Percentiles rank a stretch among this genome's conserved stretches.
phyloP scores from a whole-genome alignment of 2,888 invertebrate species.

The Ypsolopha scabrella region DNA sequence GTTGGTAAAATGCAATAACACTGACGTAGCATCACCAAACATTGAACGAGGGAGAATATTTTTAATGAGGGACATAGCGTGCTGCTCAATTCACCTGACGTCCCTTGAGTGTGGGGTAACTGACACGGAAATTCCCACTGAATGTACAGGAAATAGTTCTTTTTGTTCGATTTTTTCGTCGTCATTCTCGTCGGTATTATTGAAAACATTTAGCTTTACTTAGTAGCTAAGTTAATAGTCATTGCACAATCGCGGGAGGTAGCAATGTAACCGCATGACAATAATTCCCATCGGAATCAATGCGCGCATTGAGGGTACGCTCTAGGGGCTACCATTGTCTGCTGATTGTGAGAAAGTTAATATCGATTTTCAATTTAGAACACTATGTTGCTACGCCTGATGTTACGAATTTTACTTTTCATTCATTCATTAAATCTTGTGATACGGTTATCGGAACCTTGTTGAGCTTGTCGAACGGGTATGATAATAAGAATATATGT shows the following conservation, averaged over 20 bases:
- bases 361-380: neutral
- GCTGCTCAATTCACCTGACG: conserved; percentile 28
- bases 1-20: conserved; percentile 21
- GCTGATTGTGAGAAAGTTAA: neutral
- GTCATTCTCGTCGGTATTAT: neutral
- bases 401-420: no score
- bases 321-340: neutral
- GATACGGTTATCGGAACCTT: no score
- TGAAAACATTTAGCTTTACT: neutral
- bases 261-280: neutral
- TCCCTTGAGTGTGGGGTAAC: conserved; percentile 16
- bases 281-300: conserved; percentile 3
- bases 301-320: neutral
- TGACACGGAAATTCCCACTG: conserved; percentile 7
- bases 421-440: no score
- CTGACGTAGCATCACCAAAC: conserved; percentile 29
- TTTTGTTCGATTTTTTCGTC: conserved; percentile 7
- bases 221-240: neutral
- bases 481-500: no score
- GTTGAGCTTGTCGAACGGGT: no score
- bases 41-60: conserved; percentile 31
- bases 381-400: neutral
- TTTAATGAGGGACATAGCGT: conserved; percentile 33
- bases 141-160: conserved; percentile 16
- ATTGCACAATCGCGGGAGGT: neutral